phyloP scores from a whole-genome alignment of 1,140 invertebrate species.

The Muscidifurax raptorellus region DNA sequence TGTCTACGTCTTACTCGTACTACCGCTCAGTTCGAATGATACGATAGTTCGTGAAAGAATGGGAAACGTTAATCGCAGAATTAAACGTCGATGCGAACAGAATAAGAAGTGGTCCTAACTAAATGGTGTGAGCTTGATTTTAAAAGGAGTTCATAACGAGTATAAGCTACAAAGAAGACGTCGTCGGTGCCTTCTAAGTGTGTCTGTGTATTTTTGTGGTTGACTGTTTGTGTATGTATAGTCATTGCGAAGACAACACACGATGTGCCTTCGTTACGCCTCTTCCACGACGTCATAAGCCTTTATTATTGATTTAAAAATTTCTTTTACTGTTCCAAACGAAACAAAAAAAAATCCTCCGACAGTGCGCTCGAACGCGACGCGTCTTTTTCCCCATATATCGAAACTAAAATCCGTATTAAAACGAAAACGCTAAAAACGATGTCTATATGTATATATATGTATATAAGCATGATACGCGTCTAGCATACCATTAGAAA shows the following conservation, averaged over 20 bases:
- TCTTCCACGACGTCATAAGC: constrained; percentile 34
- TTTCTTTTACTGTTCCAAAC: constrained; percentile 34
- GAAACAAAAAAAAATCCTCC: constrained; percentile 16
- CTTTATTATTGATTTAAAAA: constrained; percentile 16
- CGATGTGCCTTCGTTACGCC: constrained; percentile 2
- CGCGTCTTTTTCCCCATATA: not conserved
- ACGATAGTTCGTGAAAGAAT: not conserved
- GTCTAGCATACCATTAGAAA: constrained; percentile 58
- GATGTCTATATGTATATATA: constrained; percentile 19
- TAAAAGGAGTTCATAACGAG: constrained; percentile 15
- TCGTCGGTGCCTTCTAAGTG: not conserved
- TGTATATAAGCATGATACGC: constrained; percentile 49
- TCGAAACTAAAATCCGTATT: constrained; percentile 43
- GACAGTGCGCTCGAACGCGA: not conserved
- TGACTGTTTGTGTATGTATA: constrained; percentile 3
- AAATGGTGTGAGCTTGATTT: constrained; percentile 19
- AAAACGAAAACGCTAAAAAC: constrained; percentile 56
- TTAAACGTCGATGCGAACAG: not conserved
- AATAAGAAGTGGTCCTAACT: constrained; percentile 11
- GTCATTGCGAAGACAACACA: not conserved
- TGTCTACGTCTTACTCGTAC: not conserved
- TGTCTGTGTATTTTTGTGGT: not conserved
- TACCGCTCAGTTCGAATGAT: not conserved
- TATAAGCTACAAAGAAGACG: not conserved
- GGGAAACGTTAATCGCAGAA: not conserved